Percentiles rank a stretch among this genome's conserved stretches.
These are phyloP conservation scores for Drosophila grimshawi DNA, from an alignment of 1,140 invertebrate genomes.

Conservation along the genomic window DNA sequence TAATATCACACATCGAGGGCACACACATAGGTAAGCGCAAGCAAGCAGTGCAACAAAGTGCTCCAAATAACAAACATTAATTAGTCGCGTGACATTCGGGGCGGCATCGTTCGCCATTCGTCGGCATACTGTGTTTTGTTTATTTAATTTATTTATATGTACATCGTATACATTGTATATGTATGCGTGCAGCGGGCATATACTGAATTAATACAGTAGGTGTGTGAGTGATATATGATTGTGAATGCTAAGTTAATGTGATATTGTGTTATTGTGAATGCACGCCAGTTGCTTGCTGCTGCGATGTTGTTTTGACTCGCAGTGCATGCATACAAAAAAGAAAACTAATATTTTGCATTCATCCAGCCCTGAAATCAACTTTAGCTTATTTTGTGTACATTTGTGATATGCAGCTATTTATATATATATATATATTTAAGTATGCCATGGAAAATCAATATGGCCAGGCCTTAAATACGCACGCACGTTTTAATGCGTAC, in stretches of 20 bases:
- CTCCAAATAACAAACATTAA: conserved; percentile 55
- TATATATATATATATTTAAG: conserved; percentile 35
- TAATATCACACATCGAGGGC: conserved; percentile 94
- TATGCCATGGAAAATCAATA: conserved; percentile 62
- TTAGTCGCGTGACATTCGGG: conserved; percentile 69
- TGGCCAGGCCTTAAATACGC: conserved; percentile 53
- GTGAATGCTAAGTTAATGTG: conserved; percentile 23
- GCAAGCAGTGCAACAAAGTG: conserved; percentile 32
- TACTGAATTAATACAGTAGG: conserved; percentile 21
- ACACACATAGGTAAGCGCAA: conserved; percentile 91
- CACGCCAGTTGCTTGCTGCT: conserved; percentile 2
- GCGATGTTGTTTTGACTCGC: conserved; percentile 1
- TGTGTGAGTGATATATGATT: neutral
- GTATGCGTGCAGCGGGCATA: conserved; percentile 17
- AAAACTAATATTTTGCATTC: conserved; percentile 57
- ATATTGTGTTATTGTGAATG: conserved; percentile 34
- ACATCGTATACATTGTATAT: conserved; percentile 26
- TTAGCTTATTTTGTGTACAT: conserved; percentile 26
- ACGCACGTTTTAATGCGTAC: conserved; percentile 58
- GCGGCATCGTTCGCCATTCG: conserved; percentile 18
- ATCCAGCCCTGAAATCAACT: conserved; percentile 57
- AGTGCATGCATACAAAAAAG: conserved; percentile 35
- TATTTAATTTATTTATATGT: conserved; percentile 78
- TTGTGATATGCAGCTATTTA: conserved; percentile 9
- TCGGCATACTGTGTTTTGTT: conserved; percentile 70